Evolutionary conservation across 2,888 invertebrate species (phyloP).

Genomic region (Zygothrica quintamaculata): DNA sequence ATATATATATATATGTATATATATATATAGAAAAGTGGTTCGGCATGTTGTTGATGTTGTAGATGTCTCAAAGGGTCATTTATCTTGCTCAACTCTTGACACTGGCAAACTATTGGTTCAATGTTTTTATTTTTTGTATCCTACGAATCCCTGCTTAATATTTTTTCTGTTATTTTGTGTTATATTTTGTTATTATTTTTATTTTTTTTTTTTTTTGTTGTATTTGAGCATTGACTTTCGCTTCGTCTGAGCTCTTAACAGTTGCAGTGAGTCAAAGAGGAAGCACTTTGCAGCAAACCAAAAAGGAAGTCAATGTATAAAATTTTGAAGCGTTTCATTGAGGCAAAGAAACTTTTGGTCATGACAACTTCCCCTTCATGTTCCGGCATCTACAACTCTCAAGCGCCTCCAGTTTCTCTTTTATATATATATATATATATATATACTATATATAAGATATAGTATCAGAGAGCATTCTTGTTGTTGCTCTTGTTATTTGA

Average conservation of each 20-base stretch:
- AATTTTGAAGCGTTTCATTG: conserved; percentile 73
- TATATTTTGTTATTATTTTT: no score
- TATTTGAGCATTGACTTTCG: conserved; percentile 54
- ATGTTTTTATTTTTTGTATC: no score
- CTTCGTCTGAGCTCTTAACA: conserved; percentile 11
- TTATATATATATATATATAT: no score
- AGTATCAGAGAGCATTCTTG: conserved; percentile 4
- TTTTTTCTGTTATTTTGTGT: no score
- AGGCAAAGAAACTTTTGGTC: conserved; percentile 69
- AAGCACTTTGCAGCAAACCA: conserved; percentile 63
- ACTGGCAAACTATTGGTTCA: conserved; percentile 63
- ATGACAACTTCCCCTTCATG: conserved; percentile 70
- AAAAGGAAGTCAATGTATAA: conserved; percentile 73
- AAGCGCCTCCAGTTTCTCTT: conserved; percentile 33
- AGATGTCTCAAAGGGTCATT: conserved; percentile 62
- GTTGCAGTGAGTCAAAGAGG: conserved; percentile 47
- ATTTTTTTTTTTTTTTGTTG: conserved; percentile 44
- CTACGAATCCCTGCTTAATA: no score
- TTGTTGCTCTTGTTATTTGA: conserved; percentile 16
- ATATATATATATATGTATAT: not conserved
- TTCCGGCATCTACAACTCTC: conserved; percentile 69
- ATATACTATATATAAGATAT: no score
- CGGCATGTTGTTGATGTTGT: conserved; percentile 50
- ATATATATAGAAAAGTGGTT: conserved; percentile 10
- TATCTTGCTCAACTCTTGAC: conserved; percentile 70